Evolutionary conservation across 1,140 invertebrate species (phyloP), one percentile per base, ranked within the genome.

Genomic region (Cryptotermes secundus): DNA sequence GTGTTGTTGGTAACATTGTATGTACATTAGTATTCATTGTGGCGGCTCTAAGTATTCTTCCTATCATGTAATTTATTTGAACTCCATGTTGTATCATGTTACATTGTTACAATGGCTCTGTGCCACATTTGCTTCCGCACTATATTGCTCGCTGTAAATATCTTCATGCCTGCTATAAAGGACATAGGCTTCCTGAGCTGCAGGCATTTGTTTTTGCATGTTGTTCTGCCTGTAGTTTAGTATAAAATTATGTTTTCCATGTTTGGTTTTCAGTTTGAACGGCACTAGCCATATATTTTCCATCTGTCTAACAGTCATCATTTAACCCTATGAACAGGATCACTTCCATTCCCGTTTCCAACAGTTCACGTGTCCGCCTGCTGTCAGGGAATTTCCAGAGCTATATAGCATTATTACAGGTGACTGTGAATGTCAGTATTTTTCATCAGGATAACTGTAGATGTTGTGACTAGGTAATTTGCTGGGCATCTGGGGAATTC

Each of bases 51-150:
- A 12, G 19, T 49, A 49, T 19, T 3, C 45, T 19, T 19, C 45
- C 16, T 72, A 16, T 72, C 59, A 72, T 72, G 59, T 72, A 72
- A 72, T 31, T 72, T 72, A 72, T 72, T 72, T 72, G 9, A 72
- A n/a, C 26, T n/a, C 59, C 59, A 31, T 72, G 59, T 72, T 72
- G 26, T 72, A 72, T 72, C 59, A 72, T 72, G 59, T 72, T 72
- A n/a, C 31, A 2, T 72, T 72, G 59, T 72, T 31, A 72, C 12
- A n/a, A 26, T 31, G 59, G n/a, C 59, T 19, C 3, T 3, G 14
- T 72, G 59, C 26, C 59, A 72, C 59, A n/a, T 59, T 31, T 31
- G n/a, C 59, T 31, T 26, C 26, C 26, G 2, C 12, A 12, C 31
- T 3, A 72, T 10, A 72, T 26, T n/a, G 59, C 26, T n/a, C 16